Evolutionary conservation across 35 echinoderm and acorn worm genomes (phyloP), one percentile per base, ranked within the genome.

Genomic region (Stichopus chloronotus): DNA sequence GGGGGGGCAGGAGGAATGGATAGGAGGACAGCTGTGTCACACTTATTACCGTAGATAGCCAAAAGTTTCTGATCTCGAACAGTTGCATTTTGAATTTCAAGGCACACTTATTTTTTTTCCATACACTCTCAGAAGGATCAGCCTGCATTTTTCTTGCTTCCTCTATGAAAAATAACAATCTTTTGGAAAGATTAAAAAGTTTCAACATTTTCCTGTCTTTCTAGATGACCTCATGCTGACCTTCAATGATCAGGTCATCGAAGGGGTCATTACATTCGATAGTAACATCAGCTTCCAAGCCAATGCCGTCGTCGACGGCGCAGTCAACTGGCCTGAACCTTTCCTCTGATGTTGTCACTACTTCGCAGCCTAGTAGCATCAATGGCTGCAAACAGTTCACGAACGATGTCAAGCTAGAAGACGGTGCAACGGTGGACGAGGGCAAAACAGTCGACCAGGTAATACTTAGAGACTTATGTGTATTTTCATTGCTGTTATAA

Each of bases 361-460:
- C 93, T 22, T 87, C 58, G 4, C 22, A 81, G 16, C 56, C 87
- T 69, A 53, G 25, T n/a, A 82, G 74, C 10, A 60, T 94, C 17
- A 87, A 19, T 25, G 93, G 93, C 53, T 65, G 57, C 68, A 94
- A 94, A 25, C 56, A 5, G 0, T 94, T 94, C 57, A 91, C 13
- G 10, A 55, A 59, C 25, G 43, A 91, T 78, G 61, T 94, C 43
- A 91, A 59, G 13, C 57, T 94, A 8, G 88, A 90, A 58, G 59
- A 82, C 53, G 58, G 14, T 7, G 23, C 86, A n/a, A 69, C 0
- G 9, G 78, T 94, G 30, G 16, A 68, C 20, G 57, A 91, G 4
- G 59, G 88, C 53, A 90, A 94, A 83, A 94, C 93, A 20, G 88
- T 94, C 19, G 93, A 94, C 72, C 65, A 78, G 76, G 93, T 94